These are phyloP conservation scores for Lates calcarifer DNA, from an alignment of 2,113 vertebrate species.

Conservation along the genomic window DNA sequence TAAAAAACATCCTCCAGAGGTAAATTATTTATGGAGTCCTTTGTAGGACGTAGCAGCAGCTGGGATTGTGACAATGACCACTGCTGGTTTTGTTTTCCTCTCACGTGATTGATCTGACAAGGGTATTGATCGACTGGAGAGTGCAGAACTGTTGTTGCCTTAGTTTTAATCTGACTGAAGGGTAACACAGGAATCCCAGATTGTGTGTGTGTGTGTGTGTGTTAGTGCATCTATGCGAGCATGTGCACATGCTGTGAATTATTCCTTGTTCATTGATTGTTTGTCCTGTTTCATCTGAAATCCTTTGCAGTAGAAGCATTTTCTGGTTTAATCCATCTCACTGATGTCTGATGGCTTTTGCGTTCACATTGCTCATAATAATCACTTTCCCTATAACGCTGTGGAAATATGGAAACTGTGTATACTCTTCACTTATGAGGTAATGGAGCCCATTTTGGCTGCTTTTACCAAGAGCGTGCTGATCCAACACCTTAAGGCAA, in stretches of 20 bases:
- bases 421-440: conserved; percentile 10
- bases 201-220: neutral
- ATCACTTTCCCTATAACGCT: conserved; percentile 11
- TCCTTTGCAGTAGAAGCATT: conserved; percentile 23
- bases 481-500: conserved; percentile 4
- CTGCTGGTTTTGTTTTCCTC: conserved; percentile 21
- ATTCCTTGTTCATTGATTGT: conserved; percentile 42
- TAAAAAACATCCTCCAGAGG: neutral
- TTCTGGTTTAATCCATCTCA: conserved; percentile 49
- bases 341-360: conserved; percentile 27
- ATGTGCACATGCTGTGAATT: conserved; percentile 9
- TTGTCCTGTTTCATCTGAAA: conserved; percentile 28
- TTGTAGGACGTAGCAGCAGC: neutral
- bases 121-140: conserved; percentile 20
- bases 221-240: neutral
- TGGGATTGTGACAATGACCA: neutral
- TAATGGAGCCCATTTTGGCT: neutral
- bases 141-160: neutral
- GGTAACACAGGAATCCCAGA: neutral
- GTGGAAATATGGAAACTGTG: conserved; percentile 4
- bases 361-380: conserved; percentile 39
- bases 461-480: neutral
- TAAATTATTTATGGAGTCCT: neutral
- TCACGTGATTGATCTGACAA: conserved; percentile 1
- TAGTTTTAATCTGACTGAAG: conserved; percentile 18